These are phyloP conservation scores for Chaitophorus viminalis DNA, from an alignment of 2,888 invertebrate species.

Conservation along the genomic window DNA sequence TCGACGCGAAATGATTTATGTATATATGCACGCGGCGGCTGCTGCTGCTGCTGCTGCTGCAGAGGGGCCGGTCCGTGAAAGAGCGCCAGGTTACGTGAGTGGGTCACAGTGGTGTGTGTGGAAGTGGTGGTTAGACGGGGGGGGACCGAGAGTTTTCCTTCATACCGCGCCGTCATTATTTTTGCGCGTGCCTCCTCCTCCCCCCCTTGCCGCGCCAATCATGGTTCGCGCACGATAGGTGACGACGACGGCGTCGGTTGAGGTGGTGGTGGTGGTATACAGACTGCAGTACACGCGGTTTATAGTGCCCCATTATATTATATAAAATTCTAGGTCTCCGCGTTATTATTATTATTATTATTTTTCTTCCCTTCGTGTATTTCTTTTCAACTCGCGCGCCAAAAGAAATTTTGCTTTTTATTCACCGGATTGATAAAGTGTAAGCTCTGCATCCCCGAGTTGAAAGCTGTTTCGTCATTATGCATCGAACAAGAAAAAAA, in stretches of 20 bases:
- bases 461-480: slow-evolving; percentile 3
- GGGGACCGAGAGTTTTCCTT: not conserved
- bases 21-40: not conserved
- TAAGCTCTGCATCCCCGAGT: not conserved
- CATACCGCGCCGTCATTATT: slow-evolving; percentile 31
- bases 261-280: not conserved
- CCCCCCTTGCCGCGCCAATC: no score
- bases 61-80: not conserved
- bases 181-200: not conserved
- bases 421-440: slow-evolving; percentile 6
- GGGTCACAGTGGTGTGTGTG: not conserved
- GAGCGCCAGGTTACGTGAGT: not conserved
- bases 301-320: slow-evolving; percentile 36
- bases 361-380: not conserved
- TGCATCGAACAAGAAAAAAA: not conserved
- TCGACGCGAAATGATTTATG: slow-evolving; percentile 57
- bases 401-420: slow-evolving; percentile 20
- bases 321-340: slow-evolving; percentile 29
- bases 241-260: not conserved
- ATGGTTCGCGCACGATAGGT: not conserved
- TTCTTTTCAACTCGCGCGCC: slow-evolving; percentile 37
- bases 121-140: no score
- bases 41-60: not conserved
- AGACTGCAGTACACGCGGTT: no score
- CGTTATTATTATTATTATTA: slow-evolving; percentile 17